phyloP scores from a whole-genome alignment of 2,113 vertebrate species.

The Corythornis madagascariensis region DNA sequence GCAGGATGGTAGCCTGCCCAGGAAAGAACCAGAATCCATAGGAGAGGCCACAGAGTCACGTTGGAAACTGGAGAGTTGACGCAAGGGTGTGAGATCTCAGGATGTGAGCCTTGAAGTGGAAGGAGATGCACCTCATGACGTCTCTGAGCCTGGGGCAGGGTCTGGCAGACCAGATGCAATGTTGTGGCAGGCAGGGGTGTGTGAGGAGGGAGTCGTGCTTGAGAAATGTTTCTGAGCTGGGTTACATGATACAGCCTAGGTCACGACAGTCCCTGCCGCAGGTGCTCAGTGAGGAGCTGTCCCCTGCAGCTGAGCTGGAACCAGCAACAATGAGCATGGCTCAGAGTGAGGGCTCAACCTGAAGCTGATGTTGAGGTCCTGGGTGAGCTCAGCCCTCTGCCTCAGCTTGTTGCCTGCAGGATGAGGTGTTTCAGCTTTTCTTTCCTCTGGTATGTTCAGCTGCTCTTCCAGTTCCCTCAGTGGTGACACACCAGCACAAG shows the following conservation, averaged over 20 bases:
- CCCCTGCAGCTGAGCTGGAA: fast-evolving
- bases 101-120: not conserved
- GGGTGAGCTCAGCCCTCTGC: not conserved
- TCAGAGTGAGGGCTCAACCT: not conserved
- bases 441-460: fast-evolving
- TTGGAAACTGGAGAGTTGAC: not conserved
- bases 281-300: fast-evolving
- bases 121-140: not conserved
- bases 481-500: fast-evolving
- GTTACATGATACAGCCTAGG: not conserved
- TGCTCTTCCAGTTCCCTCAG: not conserved
- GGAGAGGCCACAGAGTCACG: not conserved
- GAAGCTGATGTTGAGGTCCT: fast-evolving
- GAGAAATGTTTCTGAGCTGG: not conserved
- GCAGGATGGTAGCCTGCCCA: not conserved
- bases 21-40: fast-evolving
- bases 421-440: not conserved
- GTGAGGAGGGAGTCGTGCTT: not conserved
- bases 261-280: not conserved
- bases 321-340: fast-evolving
- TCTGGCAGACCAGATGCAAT: not conserved
- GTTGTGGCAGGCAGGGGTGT: fast-evolving
- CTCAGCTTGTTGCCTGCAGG: not conserved
- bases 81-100: not conserved
- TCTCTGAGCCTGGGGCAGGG: not conserved